phyloP scores from a whole-genome alignment of 2,797 vertebrate species.

The Mormyrus proboscirostris region DNA sequence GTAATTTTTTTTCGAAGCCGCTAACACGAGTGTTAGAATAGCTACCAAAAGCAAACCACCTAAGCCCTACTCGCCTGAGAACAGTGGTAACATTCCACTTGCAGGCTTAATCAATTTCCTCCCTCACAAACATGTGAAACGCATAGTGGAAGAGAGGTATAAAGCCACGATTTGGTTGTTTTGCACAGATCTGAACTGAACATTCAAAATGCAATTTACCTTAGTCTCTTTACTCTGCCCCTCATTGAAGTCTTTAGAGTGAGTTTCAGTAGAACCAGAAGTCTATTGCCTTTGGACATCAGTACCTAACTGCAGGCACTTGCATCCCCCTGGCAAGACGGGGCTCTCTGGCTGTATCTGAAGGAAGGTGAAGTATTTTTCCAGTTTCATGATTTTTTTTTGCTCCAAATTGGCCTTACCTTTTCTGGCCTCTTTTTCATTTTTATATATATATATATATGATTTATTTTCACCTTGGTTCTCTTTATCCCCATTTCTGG shows the following conservation, averaged over 20 bases:
- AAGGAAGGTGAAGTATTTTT: conserved; percentile 51
- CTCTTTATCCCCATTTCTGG: conserved; percentile 17
- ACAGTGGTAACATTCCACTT: not conserved
- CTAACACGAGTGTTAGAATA: not conserved
- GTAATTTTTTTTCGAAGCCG: not conserved
- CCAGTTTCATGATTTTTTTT: conserved; percentile 44
- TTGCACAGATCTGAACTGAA: conserved; percentile 31
- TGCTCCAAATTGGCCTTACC: conserved; percentile 42
- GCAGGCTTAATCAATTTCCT: not conserved
- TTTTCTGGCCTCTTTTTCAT: conserved; percentile 37
- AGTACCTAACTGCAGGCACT: conserved; percentile 65
- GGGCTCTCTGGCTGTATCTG: conserved; percentile 45
- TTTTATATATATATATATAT: conserved; percentile 3
- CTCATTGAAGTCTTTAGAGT: conserved; percentile 45
- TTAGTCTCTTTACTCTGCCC: conserved; percentile 47
- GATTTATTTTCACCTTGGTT: conserved; percentile 10
- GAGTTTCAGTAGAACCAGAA: conserved; percentile 67
- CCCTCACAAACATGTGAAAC: not conserved
- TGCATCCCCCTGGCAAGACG: conserved; percentile 58
- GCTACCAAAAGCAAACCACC: not conserved
- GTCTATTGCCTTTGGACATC: conserved; percentile 72
- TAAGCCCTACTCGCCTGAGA: not conserved
- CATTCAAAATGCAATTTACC: conserved; percentile 44
- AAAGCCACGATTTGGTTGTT: not conserved
- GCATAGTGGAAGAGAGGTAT: not conserved